Percentiles rank a stretch among this genome's conserved stretches.
phyloP scores from a whole-genome alignment of 2,113 vertebrate species.

The Lophius piscatorius region DNA sequence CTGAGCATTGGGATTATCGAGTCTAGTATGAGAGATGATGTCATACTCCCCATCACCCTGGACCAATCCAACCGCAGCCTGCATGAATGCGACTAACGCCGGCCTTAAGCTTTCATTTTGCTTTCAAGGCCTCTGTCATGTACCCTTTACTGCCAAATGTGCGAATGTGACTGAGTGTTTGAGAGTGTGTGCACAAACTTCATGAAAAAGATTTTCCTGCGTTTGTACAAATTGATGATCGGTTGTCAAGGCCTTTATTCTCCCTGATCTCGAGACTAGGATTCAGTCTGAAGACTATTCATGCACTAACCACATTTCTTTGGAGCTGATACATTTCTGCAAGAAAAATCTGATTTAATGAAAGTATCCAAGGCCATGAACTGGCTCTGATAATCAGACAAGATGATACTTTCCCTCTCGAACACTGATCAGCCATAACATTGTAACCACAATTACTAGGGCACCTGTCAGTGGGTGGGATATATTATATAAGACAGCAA shows the following conservation, averaged over 20 bases:
- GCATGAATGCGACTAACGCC: not conserved
- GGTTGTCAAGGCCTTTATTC: not conserved
- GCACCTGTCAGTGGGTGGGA: too few relatives aligned
- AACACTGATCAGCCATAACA: too few relatives aligned
- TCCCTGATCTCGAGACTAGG: too few relatives aligned
- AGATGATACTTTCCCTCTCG: too few relatives aligned
- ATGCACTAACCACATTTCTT: constrained; percentile 2
- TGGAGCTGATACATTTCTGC: constrained; percentile 11
- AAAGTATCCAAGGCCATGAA: not conserved
- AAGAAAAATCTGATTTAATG: not conserved
- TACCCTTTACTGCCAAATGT: constrained; percentile 32
- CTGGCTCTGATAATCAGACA: constrained; percentile 18
- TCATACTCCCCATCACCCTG: not conserved
- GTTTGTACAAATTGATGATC: constrained; percentile 54
- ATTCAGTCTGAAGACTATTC: too few relatives aligned
- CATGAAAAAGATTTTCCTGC: not conserved
- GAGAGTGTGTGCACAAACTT: constrained; percentile 18
- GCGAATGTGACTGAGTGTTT: constrained; percentile 26
- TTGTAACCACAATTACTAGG: too few relatives aligned
- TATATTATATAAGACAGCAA: too few relatives aligned
- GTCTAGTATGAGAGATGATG: constrained; percentile 31
- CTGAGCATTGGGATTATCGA: constrained; percentile 43
- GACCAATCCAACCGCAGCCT: constrained; percentile 31
- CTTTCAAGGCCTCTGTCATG: constrained; percentile 25
- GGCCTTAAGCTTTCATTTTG: not conserved